Evolutionary conservation across 2,888 invertebrate species (phyloP).

Genomic region (Diloba caeruleocephala): DNA sequence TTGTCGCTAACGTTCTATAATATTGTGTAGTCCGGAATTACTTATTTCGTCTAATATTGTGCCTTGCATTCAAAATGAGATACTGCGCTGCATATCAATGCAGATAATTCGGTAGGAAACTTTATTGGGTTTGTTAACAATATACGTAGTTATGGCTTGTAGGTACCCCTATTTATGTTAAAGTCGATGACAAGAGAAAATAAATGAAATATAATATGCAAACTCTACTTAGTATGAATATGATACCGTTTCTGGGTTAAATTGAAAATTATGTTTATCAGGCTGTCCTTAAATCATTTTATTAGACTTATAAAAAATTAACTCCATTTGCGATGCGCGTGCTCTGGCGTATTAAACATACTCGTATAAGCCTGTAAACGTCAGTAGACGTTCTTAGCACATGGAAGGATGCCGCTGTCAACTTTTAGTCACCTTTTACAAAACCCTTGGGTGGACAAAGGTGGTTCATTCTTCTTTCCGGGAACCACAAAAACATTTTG

Average conservation of each 20-base stretch:
- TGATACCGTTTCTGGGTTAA: slow-evolving; percentile 18
- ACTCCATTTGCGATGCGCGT: no score
- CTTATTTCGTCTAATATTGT: slow-evolving; percentile 66
- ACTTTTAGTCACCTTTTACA: no score
- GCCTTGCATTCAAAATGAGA: slow-evolving; percentile 68
- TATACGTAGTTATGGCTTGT: slow-evolving; percentile 52
- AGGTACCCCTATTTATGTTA: slow-evolving; percentile 37
- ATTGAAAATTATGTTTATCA: slow-evolving; percentile 23
- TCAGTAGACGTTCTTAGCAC: no score
- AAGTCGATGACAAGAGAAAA: slow-evolving; percentile 22
- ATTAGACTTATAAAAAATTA: no score
- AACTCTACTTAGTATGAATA: slow-evolving; percentile 5
- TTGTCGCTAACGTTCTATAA: slow-evolving; percentile 37
- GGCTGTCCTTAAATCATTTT: slow-evolving; percentile 9
- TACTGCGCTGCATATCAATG: slow-evolving; percentile 66
- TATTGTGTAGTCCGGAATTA: slow-evolving; percentile 54
- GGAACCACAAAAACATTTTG: no score
- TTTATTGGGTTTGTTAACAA: slow-evolving; percentile 59
- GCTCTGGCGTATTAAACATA: no score
- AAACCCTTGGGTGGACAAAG: no score
- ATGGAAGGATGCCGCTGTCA: no score
- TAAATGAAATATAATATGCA: slow-evolving; percentile 35
- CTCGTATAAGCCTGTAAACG: no score
- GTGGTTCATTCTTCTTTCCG: no score
- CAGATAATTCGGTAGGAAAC: slow-evolving; percentile 49